Percentiles rank a stretch among this genome's conserved stretches.
Evolutionary conservation across 2,888 invertebrate species (phyloP).

Genomic region (Nomada flava): DNA sequence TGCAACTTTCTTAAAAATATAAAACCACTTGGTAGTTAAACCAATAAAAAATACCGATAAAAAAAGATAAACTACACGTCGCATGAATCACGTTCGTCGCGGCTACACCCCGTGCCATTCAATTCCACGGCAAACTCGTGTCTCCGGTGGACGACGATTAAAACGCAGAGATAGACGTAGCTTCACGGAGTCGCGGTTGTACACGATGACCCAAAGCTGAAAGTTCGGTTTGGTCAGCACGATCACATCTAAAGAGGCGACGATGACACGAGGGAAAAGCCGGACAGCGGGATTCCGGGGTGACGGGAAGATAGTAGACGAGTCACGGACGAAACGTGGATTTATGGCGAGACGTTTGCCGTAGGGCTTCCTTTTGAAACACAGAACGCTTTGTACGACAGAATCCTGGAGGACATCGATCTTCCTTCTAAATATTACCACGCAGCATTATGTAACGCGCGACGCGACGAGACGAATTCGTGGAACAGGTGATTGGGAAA

Average conservation of each 20-base stretch:
- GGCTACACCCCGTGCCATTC: too few relatives aligned
- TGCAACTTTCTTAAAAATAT: too few relatives aligned
- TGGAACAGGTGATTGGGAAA: not conserved
- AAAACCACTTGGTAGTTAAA: too few relatives aligned
- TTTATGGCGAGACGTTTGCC: conserved; percentile 39
- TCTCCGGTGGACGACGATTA: not conserved
- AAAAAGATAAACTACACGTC: too few relatives aligned
- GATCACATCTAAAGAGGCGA: conserved; percentile 54
- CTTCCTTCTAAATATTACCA: conserved; percentile 18
- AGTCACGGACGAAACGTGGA: conserved; percentile 14
- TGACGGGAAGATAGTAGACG: conserved; percentile 33
- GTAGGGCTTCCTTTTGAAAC: conserved; percentile 37
- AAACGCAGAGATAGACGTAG: not conserved
- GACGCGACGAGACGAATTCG: not conserved
- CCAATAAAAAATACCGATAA: too few relatives aligned
- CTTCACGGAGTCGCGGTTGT: not conserved
- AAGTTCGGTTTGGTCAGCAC: conserved; percentile 42
- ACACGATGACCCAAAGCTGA: conserved; percentile 19
- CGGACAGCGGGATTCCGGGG: conserved; percentile 37
- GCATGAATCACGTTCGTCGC: too few relatives aligned
- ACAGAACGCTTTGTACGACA: conserved; percentile 45
- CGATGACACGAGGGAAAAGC: conserved; percentile 52
- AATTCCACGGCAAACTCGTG: not conserved
- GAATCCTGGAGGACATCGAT: conserved; percentile 51
- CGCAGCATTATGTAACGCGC: conserved; percentile 9